Evolutionary conservation across 1,140 invertebrate genomes (phyloP).

Genomic region (Heliothis virescens): DNA sequence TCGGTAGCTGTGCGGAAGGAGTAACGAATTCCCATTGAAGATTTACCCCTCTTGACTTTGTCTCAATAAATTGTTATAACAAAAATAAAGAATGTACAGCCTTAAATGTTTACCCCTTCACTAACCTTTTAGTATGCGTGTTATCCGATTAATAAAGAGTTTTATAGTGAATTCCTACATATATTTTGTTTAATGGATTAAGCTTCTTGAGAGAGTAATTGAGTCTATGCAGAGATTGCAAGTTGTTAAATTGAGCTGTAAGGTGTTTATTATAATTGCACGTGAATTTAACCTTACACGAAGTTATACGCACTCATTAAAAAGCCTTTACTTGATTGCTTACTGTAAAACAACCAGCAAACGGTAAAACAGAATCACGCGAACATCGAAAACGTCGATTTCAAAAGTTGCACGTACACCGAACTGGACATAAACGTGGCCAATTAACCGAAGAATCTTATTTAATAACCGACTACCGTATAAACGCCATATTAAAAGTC

Average conservation of each 20-base stretch:
- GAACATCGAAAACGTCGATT: constrained; percentile 60
- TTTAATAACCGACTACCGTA: constrained; percentile 75
- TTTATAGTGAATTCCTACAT: not conserved
- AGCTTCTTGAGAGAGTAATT: not conserved
- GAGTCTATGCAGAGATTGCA: constrained; percentile 2
- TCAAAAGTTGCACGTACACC: constrained; percentile 58
- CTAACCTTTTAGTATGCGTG: no score
- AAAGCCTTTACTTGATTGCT: constrained; percentile 45
- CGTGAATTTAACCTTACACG: constrained; percentile 36
- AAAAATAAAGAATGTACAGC: constrained; percentile 27
- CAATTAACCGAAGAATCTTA: constrained; percentile 70
- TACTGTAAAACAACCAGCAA: constrained; percentile 55
- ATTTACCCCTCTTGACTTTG: constrained; percentile 54
- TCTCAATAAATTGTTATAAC: constrained; percentile 30
- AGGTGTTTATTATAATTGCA: constrained; percentile 38
- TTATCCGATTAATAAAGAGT: not conserved
- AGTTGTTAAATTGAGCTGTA: constrained; percentile 32
- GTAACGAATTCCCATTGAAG: constrained; percentile 80
- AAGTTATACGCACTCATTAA: constrained; percentile 48
- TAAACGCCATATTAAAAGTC: constrained; percentile 67
- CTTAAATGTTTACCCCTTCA: not conserved
- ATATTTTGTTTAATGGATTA: not conserved
- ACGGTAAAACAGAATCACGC: constrained; percentile 53
- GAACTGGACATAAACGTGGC: constrained; percentile 65
- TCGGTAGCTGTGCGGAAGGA: constrained; percentile 79